These are phyloP conservation scores for Trilocha varians DNA, from an alignment of 2,888 invertebrate species.

Conservation along the genomic window DNA sequence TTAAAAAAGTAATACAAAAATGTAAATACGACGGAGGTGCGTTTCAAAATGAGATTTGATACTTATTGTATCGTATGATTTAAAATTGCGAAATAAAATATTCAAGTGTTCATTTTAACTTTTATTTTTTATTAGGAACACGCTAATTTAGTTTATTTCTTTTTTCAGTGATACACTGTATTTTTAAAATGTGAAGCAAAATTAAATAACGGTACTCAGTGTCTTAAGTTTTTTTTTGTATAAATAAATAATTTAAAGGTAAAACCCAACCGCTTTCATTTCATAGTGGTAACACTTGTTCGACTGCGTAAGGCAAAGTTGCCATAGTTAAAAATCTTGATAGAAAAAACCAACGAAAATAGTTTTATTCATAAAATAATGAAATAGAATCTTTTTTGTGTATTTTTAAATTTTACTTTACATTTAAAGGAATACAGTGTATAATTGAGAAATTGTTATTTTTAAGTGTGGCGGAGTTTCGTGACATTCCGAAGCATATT, in stretches of 20 bases:
- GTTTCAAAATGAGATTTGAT: slow-evolving; percentile 20
- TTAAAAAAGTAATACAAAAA: slow-evolving; percentile 16
- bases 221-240: no score
- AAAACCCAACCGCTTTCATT: no score
- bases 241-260: no score
- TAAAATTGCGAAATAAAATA: slow-evolving; percentile 47
- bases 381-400: no score
- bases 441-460: not conserved
- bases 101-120: slow-evolving; percentile 62
- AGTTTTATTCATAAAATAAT: no score
- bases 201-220: no score
- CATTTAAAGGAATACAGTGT: not conserved
- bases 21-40: slow-evolving; percentile 12
- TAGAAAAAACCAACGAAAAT: no score
- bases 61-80: slow-evolving; percentile 45
- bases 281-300: no score
- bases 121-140: slow-evolving; percentile 60
- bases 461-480: slow-evolving; percentile 8
- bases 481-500: slow-evolving; percentile 11
- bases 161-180: slow-evolving; percentile 8
- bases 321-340: no score
- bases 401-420: no score
- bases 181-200: not conserved
- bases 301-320: no score
- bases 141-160: slow-evolving; percentile 31